Evolutionary conservation across 2,113 vertebrate species (phyloP), one percentile per base, ranked within the genome.

Genomic region (Nannobrachium achirus): DNA sequence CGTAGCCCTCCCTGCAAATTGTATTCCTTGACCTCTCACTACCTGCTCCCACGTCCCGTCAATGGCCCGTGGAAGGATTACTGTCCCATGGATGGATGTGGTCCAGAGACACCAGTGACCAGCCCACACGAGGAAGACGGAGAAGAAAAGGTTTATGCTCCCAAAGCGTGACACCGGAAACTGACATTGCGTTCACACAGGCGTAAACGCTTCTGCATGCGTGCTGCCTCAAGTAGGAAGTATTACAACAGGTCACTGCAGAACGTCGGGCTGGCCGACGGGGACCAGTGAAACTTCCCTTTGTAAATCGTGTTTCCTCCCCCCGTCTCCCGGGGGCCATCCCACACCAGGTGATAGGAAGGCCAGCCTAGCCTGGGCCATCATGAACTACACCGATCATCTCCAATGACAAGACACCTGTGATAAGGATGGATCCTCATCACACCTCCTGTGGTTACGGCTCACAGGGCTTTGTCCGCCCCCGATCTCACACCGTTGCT

Each of bases 361-460:
- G 25, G 56, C 45, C 65, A 57, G 65, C 38, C 50, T 50, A 63
- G 73, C 62, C 13, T 0, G 1, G 75, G 65, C 76, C 71, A 79
- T 71, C 66, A 13, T 53, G 59, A 68, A 25, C 38, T 68, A 80
- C 71, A 63, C 38, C 3, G 50, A 78, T 55, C 56, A 49, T 13
- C 51, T 20, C 51, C 56, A 58, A 66, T 50, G 56, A 56, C 15
- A 15, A 39, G 46, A 48, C 42, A 1, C 46, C 10, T 9, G 1
- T 69, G 76, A 71, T n/a, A n/a, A n/a, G 69, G 64, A 65, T 38
- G 46, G 56, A 67, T 16, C 46, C 5, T 66, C 10, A 55, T 78
- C 63, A 67, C 79, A 82, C 77, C 75, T 77, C 66, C 76, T 88
- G 60, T 11, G 51, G 77, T 84, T 86, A 67, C 75, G 52, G 63